Evolutionary conservation across 2,888 invertebrate genomes (phyloP), one percentile per base, ranked within the genome.

Genomic region (Sphaerophoria taeniata): DNA sequence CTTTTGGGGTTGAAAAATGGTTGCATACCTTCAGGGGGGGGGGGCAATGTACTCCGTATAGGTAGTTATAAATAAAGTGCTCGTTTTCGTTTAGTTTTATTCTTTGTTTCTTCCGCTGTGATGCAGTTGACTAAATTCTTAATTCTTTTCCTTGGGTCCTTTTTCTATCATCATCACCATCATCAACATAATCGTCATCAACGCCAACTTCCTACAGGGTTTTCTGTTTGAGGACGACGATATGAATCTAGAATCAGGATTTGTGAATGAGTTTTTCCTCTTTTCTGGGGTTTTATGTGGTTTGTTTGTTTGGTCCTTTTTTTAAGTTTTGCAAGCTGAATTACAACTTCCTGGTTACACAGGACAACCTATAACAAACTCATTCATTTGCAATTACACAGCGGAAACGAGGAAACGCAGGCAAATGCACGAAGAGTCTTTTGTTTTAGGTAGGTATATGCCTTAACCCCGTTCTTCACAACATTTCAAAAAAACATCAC

Each of bases 331-430:
- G 24, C 24, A 36, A 73, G 78, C 73, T 73, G 73, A 83, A 65
- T 78, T 78, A 73, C 78, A 63, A 74, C 82, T 78, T 83, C 73
- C 82, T 78, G 78, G 78, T 73, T 53, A 39, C n/a, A 60, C 11
- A 43, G 9, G 3, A 9, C 43, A 61, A 4, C 43, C 16, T 24
- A 24, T 24, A 24, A 61, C 31, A 45, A 31, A 71, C 16, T 16
- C 34, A 55, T 34, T 45, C 11, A 43, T 51, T 72, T 78, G 78
- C 74, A 82, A 82, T 82, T 78, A 67, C 51, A 78, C 58, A 69
- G 6, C 78, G 70, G 79, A 83, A 78, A 74, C 65, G 45, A 36
- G 47, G 78, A 70, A 83, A 70, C 79, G 78, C 69, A 83, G 34
- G 70, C 67, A 78, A 65, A 61, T 79, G 70, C 58, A 56, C 58